Percentiles rank a stretch among this genome's conserved stretches.
These are phyloP conservation scores for Sapayoa aenigma DNA, from an alignment of 2,113 vertebrate species.

Conservation along the genomic window DNA sequence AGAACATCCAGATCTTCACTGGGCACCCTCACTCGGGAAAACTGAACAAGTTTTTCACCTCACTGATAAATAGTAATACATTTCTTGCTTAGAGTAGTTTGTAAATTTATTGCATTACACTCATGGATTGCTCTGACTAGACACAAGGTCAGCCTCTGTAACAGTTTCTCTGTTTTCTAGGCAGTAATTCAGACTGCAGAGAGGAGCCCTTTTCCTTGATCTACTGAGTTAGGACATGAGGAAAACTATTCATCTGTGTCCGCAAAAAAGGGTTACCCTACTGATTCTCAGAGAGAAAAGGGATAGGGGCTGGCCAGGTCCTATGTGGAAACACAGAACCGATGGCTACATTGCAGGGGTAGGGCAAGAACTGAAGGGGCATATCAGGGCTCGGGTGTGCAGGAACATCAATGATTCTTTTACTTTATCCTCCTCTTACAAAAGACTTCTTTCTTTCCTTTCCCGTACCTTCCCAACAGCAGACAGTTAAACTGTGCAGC, in stretches of 20 bases:
- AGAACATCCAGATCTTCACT: neutral
- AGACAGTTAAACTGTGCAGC: neutral
- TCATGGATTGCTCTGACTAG: neutral
- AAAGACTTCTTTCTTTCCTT: neutral
- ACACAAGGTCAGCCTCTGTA: neutral
- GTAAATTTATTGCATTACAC: neutral
- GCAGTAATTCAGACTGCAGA: neutral
- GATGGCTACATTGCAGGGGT: neutral
- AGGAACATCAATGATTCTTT: neutral
- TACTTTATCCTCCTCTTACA: neutral
- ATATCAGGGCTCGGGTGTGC: neutral
- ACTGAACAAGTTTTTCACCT: neutral
- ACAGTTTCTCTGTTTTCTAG: neutral
- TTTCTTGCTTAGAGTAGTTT: neutral
- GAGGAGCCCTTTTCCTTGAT: neutral
- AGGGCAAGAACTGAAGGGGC: neutral
- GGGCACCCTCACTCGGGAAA: neutral
- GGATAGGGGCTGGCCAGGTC: neutral
- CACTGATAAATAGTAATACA: neutral
- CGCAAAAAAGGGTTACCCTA: neutral
- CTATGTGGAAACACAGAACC: neutral
- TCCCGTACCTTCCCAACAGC: neutral
- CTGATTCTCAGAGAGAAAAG: neutral
- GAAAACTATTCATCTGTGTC: neutral
- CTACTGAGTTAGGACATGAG: neutral